These are phyloP conservation scores for Perca flavescens DNA, from an alignment of 2,113 vertebrate species.

Conservation along the genomic window DNA sequence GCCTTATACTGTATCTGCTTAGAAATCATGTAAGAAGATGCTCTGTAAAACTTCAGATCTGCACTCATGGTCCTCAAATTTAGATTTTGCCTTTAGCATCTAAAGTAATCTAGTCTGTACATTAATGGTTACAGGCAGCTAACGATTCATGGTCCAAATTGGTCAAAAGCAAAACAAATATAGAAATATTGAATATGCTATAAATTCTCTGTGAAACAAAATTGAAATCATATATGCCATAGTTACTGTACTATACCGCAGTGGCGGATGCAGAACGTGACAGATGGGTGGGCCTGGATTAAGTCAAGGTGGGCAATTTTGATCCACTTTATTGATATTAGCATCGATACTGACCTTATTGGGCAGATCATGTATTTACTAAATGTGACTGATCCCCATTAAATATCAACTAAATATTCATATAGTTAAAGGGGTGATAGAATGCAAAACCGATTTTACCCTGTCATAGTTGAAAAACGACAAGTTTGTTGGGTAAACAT, in stretches of 20 bases:
- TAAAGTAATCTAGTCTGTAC: background rate
- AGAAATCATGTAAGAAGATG: background rate
- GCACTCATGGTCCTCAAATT: background rate
- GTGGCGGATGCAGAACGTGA: no score
- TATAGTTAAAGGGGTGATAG: no score
- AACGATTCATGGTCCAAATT: no score
- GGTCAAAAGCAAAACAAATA: no score
- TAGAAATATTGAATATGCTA: conserved; percentile 22
- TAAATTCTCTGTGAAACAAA: conserved; percentile 15
- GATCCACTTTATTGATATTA: background rate
- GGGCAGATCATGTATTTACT: background rate
- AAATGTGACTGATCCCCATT: background rate
- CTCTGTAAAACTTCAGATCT: background rate
- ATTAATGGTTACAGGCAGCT: background rate
- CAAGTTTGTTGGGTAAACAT: no score
- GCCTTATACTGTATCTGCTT: background rate
- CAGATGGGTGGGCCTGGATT: no score
- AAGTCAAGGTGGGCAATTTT: no score
- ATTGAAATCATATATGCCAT: conserved; percentile 6
- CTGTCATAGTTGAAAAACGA: no score
- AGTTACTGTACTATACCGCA: background rate
- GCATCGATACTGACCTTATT: background rate
- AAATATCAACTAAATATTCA: no score
- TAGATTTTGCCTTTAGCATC: background rate
- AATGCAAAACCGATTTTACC: no score